phyloP scores from a whole-genome alignment of 2,797 vertebrate species.

The Hoplostethus atlanticus region DNA sequence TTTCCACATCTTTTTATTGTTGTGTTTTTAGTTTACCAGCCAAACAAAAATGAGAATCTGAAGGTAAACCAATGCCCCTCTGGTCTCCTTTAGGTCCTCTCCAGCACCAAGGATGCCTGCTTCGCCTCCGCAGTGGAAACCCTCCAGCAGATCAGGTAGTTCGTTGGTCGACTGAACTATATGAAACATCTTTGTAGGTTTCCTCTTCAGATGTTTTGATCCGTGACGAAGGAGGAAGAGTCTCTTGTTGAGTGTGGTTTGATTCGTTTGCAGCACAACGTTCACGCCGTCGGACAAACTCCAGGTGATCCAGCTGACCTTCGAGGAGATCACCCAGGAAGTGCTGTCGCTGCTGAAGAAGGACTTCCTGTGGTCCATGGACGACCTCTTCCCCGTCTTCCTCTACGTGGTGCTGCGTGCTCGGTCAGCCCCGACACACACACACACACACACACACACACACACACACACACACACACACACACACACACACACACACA shows the following conservation, averaged over 20 bases:
- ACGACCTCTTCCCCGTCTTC: constrained; percentile 98
- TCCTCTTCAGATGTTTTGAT: too few species aligned
- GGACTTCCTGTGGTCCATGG: constrained; percentile 99
- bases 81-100: constrained; percentile 84
- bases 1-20: too few species aligned
- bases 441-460: constrained; percentile 6
- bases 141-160: constrained; percentile 97
- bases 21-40: too few species aligned
- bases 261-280: constrained; percentile 87
- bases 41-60: too few species aligned
- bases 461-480: not conserved
- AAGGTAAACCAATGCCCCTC: too few species aligned
- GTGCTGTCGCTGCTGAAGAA: constrained; percentile 91
- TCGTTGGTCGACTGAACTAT: too few species aligned
- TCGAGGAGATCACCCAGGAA: constrained; percentile 97
- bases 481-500: constrained; percentile 3
- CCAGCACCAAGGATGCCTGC: constrained; percentile 92
- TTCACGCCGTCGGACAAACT: constrained; percentile 98
- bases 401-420: constrained; percentile 97
- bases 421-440: constrained; percentile 81
- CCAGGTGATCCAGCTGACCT: constrained; percentile 97
- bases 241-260: not conserved
- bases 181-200: too few species aligned
- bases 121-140: constrained; percentile 96
- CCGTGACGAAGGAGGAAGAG: too few species aligned